Base-by-base conservation (phyloP, 2,888 invertebrate genomes). In the Lochmaea crataegi region DNA sequence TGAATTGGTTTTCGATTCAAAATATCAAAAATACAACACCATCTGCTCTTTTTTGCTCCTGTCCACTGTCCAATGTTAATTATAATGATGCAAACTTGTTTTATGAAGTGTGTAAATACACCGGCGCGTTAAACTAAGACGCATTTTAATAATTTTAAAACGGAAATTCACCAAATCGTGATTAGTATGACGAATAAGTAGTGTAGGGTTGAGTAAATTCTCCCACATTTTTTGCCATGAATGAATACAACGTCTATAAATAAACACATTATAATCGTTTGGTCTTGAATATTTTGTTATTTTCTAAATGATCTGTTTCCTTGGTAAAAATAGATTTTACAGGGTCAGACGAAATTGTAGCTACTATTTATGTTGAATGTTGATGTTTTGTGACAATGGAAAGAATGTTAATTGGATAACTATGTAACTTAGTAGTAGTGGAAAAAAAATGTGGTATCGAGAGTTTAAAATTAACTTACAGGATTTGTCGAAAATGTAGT, bases 201-300 rank as follows among this genome's bases (percentile, higher is more conserved):
- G 14, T 14, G 45, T 45, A 11, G 3, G 3, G 14, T 14, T 53
- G 2, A 16, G 53, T 16, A 18, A 18, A 53, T 18, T 6, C 16
- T 53, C 53, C 18, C 18, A 53, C 18, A 6, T 53, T 10, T 53
- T 53, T 10, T 10, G 16, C n/a, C 10, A n/a, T 53, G 53, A 53
- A 53, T 53, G 53, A 53, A 53, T 53, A 53, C n/a, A 16, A 16
- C 16, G 16, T 53, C 53, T 53, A 53, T 53, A 53, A 53, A 53
- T 53, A 53, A 53, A 53, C 16, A 10, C 16, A 53, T 53, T 53
- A 53, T 16, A 53, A 53, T 18, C 18, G 53, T 18, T 38, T 53
- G 53, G 10, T 53, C 53, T 53, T 53, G 53, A 18, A 53, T 9
- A 18, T 53, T 16, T 53, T 53, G 18, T 48, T 14, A 48, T 38